These are phyloP conservation scores for Pyrgilauda ruficollis DNA, from an alignment of 2,113 vertebrate genomes.

Conservation along the genomic window DNA sequence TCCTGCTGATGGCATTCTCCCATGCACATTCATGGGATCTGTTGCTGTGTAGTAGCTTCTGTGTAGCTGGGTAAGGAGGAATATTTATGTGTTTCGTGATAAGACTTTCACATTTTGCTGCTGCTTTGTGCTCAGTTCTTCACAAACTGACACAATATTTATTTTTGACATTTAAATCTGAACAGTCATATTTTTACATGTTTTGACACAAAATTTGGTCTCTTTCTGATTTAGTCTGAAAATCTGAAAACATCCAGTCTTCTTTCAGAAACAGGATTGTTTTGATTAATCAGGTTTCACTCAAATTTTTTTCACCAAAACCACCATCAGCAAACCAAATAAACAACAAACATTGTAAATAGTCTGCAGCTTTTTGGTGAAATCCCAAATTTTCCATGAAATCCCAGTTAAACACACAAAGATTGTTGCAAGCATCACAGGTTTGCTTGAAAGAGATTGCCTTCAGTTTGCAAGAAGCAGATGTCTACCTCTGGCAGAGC, in stretches of 20 bases:
- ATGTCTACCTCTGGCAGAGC: background rate
- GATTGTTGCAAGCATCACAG: background rate
- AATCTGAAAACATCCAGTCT: background rate
- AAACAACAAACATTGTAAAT: background rate
- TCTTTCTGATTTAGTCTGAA: constrained; percentile 14
- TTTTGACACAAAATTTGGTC: constrained; percentile 35
- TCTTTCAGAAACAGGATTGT: background rate
- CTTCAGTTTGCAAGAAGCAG: background rate
- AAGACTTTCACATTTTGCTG: background rate
- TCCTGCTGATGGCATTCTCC: background rate
- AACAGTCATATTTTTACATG: constrained; percentile 21
- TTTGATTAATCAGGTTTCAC: constrained; percentile 7
- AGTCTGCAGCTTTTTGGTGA: background rate
- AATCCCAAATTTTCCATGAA: background rate
- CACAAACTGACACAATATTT: constrained; percentile 42
- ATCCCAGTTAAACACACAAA: background rate
- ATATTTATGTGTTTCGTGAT: background rate
- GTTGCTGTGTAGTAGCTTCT: background rate
- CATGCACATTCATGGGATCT: background rate
- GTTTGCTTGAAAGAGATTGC: background rate
- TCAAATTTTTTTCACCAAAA: background rate
- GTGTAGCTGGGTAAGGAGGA: background rate
- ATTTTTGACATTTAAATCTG: constrained; percentile 11
- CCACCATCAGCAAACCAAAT: background rate
- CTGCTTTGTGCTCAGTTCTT: constrained; percentile 12